Evolutionary conservation across 2,797 vertebrate species (phyloP).

Genomic region (Phyllotis vaccarum): DNA sequence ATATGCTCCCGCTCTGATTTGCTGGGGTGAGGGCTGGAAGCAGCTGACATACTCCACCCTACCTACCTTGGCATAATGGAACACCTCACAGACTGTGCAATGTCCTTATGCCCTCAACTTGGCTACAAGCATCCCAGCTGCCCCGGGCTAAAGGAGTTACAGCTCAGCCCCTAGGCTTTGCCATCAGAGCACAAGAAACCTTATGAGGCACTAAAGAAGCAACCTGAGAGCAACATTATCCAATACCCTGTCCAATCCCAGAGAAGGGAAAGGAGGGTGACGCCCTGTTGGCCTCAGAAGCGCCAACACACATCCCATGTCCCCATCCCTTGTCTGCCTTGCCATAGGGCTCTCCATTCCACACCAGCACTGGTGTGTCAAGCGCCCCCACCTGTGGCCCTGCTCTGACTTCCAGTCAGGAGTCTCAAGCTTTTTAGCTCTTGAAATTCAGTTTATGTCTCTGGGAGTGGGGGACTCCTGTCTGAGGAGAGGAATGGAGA

Average conservation of each 20-base stretch:
- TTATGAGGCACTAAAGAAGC: too few species aligned
- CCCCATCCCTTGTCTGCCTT: not conserved
- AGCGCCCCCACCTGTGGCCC: not conserved
- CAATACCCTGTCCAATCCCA: not conserved
- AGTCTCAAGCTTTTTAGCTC: not conserved
- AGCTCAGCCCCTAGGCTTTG: not conserved
- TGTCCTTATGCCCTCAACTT: not conserved
- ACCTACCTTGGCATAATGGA: not conserved
- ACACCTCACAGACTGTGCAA: rapidly evolving
- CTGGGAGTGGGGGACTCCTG: not conserved
- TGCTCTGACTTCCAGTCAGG: not conserved
- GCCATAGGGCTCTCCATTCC: not conserved
- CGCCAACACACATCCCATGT: too few species aligned
- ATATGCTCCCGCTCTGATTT: conserved; percentile 62
- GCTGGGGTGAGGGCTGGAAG: not conserved
- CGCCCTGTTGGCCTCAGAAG: not conserved
- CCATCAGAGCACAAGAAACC: too few species aligned
- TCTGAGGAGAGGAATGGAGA: not conserved
- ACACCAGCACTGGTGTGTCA: not conserved
- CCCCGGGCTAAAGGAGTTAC: not conserved
- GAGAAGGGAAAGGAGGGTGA: too few species aligned
- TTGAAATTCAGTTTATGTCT: not conserved
- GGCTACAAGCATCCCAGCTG: not conserved
- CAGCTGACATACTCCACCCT: not conserved
- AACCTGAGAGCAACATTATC: not conserved